These are phyloP conservation scores for Latheticus oryzae DNA, from an alignment of 2,888 invertebrate species.

Conservation along the genomic window DNA sequence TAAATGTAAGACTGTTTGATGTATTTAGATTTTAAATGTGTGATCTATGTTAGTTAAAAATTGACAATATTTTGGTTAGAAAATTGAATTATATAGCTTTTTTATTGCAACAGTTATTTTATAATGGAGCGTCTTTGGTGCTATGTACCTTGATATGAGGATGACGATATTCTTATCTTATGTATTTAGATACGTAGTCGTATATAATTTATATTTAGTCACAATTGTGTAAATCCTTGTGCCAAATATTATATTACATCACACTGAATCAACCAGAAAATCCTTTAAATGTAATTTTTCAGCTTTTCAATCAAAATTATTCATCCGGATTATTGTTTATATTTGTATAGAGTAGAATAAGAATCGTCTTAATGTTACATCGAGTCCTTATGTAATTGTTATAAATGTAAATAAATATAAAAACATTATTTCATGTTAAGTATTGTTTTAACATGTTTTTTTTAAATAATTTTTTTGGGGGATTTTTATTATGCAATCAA, in stretches of 20 bases:
- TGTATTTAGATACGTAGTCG: no score
- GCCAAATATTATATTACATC: constrained; percentile 31
- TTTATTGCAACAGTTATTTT: constrained; percentile 30
- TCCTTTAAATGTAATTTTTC: no score
- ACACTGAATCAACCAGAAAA: no score
- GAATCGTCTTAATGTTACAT: constrained; percentile 26
- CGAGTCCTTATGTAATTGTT: constrained; percentile 24
- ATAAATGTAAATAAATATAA: no score
- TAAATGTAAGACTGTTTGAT: constrained; percentile 52
- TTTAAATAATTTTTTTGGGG: no score
- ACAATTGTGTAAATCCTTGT: constrained; percentile 12
- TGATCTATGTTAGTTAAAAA: constrained; percentile 46
- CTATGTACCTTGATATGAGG: constrained; percentile 42
- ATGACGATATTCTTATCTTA: constrained; percentile 11
- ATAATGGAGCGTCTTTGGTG: constrained; percentile 47
- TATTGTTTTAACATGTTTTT: no score
- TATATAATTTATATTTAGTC: constrained; percentile 12
- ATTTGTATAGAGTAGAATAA: constrained; percentile 33
- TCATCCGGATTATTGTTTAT: constrained; percentile 27
- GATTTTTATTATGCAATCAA: no score
- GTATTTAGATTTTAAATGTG: constrained; percentile 49
- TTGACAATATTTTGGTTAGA: constrained; percentile 47
- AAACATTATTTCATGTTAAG: no score
- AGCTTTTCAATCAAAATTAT: constrained; percentile 20
- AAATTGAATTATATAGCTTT: constrained; percentile 27